Percentiles rank a stretch among this genome's conserved stretches.
phyloP scores from a whole-genome alignment of 1,140 invertebrate species.

The Procambarus virginalis region DNA sequence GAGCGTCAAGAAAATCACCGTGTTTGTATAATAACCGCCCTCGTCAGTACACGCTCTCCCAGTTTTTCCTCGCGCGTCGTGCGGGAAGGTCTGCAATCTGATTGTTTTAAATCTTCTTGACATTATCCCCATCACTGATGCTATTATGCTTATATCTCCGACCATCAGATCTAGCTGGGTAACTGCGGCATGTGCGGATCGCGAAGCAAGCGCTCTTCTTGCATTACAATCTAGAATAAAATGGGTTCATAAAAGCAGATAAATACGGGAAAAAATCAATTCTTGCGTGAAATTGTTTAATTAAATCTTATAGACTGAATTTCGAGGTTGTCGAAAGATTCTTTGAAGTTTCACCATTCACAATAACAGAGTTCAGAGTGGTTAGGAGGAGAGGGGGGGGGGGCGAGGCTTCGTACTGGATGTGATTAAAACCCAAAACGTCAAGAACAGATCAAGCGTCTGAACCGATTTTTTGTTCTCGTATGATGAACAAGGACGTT shows the following conservation, averaged over 20 bases:
- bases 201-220: too few relatives aligned
- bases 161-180: not conserved
- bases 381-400: not conserved
- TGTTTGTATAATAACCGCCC: constrained; percentile 17
- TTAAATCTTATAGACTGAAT: not conserved
- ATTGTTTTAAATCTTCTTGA: constrained; percentile 39
- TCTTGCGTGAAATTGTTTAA: not conserved
- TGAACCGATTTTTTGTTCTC: too few relatives aligned
- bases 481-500: too few relatives aligned
- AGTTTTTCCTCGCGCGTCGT: constrained; percentile 11
- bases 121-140: constrained; percentile 11
- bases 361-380: too few relatives aligned
- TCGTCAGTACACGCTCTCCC: not conserved
- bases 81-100: constrained; percentile 8
- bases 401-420: not conserved
- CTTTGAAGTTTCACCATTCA: too few relatives aligned
- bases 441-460: not conserved
- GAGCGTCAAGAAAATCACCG: constrained; percentile 26
- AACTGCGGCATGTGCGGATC: not conserved
- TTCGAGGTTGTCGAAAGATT: too few relatives aligned
- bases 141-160: not conserved
- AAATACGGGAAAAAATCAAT: not conserved
- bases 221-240: too few relatives aligned
- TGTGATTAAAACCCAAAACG: not conserved
- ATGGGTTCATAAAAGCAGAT: not conserved